Evolutionary conservation across 2,888 invertebrate genomes (phyloP).

Genomic region (Fragum sueziense): DNA sequence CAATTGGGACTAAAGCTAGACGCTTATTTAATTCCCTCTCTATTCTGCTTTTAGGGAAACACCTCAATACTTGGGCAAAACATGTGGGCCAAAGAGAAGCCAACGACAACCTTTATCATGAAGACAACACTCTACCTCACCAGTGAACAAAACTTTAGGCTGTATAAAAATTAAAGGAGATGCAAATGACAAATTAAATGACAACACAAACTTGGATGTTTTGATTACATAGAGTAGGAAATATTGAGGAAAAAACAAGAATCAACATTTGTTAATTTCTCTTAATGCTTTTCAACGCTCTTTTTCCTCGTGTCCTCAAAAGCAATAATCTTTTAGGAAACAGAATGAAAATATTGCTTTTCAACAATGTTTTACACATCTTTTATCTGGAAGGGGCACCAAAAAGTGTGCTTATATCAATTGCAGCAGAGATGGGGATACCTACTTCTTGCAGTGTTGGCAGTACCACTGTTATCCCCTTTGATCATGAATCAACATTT

Average conservation of each 20-base stretch:
- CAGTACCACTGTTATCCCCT: background rate
- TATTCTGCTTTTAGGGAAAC: background rate
- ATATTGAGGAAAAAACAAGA: too few relatives aligned
- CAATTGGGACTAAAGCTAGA: too few relatives aligned
- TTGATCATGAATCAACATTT: background rate
- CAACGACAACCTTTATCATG: background rate
- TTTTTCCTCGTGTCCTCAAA: background rate
- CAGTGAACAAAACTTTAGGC: too few relatives aligned
- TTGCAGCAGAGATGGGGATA: background rate
- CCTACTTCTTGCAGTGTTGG: slow-evolving; percentile 20
- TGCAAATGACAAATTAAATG: background rate
- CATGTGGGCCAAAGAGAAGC: too few relatives aligned
- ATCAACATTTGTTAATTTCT: background rate
- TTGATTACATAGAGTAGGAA: background rate
- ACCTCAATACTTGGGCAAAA: background rate
- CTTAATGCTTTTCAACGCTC: background rate
- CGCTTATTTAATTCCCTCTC: too few relatives aligned
- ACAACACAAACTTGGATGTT: background rate
- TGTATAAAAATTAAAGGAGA: too few relatives aligned
- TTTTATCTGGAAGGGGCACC: background rate
- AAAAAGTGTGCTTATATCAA: background rate
- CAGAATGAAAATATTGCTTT: background rate
- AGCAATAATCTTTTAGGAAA: background rate
- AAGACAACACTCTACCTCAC: background rate
- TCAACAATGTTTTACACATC: background rate